A percentile compares a stretch with the other conserved stretches of the same genome.
These are phyloP conservation scores for Ptychadena robeensis DNA, from an alignment of 2,797 vertebrate genomes.

Conservation along the genomic window DNA sequence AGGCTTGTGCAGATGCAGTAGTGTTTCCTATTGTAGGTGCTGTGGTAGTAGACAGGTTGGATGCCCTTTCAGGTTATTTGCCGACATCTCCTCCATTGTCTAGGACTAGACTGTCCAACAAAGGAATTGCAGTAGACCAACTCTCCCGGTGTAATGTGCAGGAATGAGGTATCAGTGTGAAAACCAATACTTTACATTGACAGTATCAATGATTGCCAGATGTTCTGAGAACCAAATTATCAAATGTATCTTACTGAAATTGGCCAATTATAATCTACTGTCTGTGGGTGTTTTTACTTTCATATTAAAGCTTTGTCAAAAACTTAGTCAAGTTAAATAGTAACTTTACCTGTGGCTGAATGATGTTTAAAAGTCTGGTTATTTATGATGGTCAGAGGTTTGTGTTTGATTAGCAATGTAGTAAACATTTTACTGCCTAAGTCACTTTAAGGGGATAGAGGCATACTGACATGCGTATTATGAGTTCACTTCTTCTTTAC, in stretches of 20 bases:
- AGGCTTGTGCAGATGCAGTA: too few species aligned
- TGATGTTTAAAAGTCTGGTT: slow-evolving; percentile 12
- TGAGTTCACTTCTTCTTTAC: slow-evolving; percentile 38
- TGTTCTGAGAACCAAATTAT: too few species aligned
- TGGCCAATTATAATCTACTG: not conserved
- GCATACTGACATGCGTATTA: slow-evolving; percentile 28
- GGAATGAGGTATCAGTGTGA: too few species aligned
- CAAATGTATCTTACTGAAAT: not conserved
- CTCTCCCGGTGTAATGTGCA: too few species aligned
- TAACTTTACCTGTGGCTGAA: not conserved
- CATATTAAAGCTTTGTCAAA: not conserved
- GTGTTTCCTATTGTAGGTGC: too few species aligned
- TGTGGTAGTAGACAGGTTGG: too few species aligned
- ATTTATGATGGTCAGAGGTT: slow-evolving; percentile 40
- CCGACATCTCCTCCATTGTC: too few species aligned
- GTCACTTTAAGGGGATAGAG: slow-evolving; percentile 34
- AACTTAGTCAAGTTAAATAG: slow-evolving; percentile 15
- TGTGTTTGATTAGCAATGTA: slow-evolving; percentile 41
- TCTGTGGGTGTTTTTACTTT: not conserved
- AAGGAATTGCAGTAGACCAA: too few species aligned
- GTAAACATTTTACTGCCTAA: slow-evolving; percentile 52
- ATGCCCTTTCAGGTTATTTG: too few species aligned
- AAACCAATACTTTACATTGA: too few species aligned
- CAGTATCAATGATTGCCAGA: too few species aligned
- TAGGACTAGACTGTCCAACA: too few species aligned